These are phyloP conservation scores for Octonoba sinensis DNA, from an alignment of 2,888 invertebrate genomes.

Conservation along the genomic window DNA sequence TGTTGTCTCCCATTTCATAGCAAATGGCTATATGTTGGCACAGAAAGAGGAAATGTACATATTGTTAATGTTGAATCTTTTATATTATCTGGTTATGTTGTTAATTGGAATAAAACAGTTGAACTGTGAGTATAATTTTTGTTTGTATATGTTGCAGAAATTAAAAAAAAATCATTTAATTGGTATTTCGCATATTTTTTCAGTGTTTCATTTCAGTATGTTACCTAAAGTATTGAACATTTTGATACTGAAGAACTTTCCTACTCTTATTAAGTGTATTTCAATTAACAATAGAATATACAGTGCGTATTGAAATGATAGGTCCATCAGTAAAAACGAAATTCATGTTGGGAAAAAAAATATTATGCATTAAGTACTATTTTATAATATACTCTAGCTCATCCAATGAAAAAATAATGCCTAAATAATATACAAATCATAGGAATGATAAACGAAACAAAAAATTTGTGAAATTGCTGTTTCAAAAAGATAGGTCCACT, in stretches of 20 bases:
- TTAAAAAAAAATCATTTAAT: background rate
- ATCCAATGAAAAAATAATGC: too few species aligned
- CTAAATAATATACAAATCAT: too few species aligned
- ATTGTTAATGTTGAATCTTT: constrained; percentile 97
- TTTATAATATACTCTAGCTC: too few species aligned
- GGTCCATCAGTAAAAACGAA: too few species aligned
- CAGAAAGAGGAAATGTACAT: constrained; percentile 97
- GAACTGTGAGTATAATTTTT: constrained; percentile 84
- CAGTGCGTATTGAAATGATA: too few species aligned
- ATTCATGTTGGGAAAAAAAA: too few species aligned
- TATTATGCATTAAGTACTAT: too few species aligned
- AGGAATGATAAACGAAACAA: too few species aligned
- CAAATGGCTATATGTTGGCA: constrained; percentile 98
- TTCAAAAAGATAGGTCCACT: too few species aligned
- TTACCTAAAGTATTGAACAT: background rate
- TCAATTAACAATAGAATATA: background rate
- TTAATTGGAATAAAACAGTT: constrained; percentile 99
- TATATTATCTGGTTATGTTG: constrained; percentile 95
- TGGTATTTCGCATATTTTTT: background rate
- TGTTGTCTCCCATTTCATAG: constrained; percentile 96
- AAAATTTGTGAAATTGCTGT: too few species aligned
- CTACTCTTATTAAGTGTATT: background rate
- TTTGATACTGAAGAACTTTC: background rate
- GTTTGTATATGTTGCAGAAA: too few species aligned
- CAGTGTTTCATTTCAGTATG: background rate